Conservation (phyloP, 2,888 invertebrate genomes). For the Thysanoteuthis rhombus region DNA sequence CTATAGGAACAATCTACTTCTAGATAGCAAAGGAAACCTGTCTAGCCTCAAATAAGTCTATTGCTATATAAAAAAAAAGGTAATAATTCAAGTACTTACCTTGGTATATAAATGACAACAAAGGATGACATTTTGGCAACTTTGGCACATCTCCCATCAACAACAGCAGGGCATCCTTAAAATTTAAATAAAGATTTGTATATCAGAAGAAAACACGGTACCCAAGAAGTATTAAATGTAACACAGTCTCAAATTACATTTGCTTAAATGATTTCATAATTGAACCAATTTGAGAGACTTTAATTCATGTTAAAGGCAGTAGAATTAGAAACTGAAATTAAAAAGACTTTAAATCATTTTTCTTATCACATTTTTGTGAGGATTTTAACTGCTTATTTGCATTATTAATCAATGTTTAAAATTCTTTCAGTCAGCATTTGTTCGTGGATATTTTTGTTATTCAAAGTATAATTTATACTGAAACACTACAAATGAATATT, state of each 20-base stretch:
- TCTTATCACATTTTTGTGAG: neutral
- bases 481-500: too few species aligned
- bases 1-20: too few species aligned
- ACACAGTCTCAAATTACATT: neutral
- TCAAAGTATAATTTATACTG: too few species aligned
- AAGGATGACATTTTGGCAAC: constrained; percentile 74
- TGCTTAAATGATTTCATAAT: neutral
- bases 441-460: too few species aligned
- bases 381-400: neutral
- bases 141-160: constrained; percentile 81
- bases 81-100: constrained; percentile 51
- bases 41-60: too few species aligned
- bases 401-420: neutral
- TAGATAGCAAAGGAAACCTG: too few species aligned
- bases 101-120: constrained; percentile 70
- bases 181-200: constrained; percentile 33
- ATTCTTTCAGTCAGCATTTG: too few species aligned
- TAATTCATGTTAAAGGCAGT: neutral
- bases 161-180: constrained; percentile 83
- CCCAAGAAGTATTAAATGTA: too few species aligned
- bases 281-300: neutral
- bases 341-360: neutral
- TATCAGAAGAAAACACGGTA: too few species aligned
- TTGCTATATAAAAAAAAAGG: neutral
- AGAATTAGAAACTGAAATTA: neutral